A percentile compares a stretch with the other conserved stretches of the same genome.
phyloP scores from a whole-genome alignment of 2,888 invertebrate species.

The Gasteruption jaculator region DNA sequence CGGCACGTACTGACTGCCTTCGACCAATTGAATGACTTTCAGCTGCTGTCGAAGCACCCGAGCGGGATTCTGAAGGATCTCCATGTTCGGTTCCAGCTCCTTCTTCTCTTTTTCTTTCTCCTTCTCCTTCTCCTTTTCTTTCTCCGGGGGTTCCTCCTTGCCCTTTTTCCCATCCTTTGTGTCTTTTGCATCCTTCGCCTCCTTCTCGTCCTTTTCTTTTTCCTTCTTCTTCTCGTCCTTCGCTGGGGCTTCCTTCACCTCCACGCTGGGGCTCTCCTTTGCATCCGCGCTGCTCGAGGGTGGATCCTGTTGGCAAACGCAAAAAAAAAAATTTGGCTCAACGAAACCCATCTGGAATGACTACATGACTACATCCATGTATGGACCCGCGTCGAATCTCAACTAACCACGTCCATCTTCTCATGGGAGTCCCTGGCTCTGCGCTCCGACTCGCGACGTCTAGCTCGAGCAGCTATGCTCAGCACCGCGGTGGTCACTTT shows the following conservation, averaged over 20 bases:
- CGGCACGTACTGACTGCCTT: slow-evolving; percentile 76
- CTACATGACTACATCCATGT: not conserved
- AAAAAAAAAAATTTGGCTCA: slow-evolving; percentile 10
- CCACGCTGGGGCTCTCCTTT: slow-evolving; percentile 43
- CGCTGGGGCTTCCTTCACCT: slow-evolving; percentile 37
- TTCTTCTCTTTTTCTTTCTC: slow-evolving; percentile 61
- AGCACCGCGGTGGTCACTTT: slow-evolving; percentile 97
- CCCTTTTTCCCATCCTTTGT: slow-evolving; percentile 50
- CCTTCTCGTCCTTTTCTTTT: slow-evolving; percentile 48
- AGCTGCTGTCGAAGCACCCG: slow-evolving; percentile 90
- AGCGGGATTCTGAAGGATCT: slow-evolving; percentile 91
- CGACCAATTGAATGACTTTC: slow-evolving; percentile 73
- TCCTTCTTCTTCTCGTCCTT: slow-evolving; percentile 55
- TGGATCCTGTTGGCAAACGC: slow-evolving; percentile 41
- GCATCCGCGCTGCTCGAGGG: slow-evolving; percentile 31
- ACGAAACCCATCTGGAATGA: not conserved
- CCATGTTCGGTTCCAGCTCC: slow-evolving; percentile 90
- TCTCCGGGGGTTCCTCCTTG: slow-evolving; percentile 49
- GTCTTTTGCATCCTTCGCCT: slow-evolving; percentile 50
- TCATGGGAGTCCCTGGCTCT: slow-evolving; percentile 59
- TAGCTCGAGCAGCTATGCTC: slow-evolving; percentile 91
- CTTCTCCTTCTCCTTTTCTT: slow-evolving; percentile 49
- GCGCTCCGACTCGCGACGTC: slow-evolving; percentile 75
- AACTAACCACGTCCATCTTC: slow-evolving; percentile 82
- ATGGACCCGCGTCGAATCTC: not conserved